Percentiles rank a stretch among this genome's conserved stretches.
phyloP scores from a whole-genome alignment of 2,113 vertebrate species.

The Mustela lutreola region DNA sequence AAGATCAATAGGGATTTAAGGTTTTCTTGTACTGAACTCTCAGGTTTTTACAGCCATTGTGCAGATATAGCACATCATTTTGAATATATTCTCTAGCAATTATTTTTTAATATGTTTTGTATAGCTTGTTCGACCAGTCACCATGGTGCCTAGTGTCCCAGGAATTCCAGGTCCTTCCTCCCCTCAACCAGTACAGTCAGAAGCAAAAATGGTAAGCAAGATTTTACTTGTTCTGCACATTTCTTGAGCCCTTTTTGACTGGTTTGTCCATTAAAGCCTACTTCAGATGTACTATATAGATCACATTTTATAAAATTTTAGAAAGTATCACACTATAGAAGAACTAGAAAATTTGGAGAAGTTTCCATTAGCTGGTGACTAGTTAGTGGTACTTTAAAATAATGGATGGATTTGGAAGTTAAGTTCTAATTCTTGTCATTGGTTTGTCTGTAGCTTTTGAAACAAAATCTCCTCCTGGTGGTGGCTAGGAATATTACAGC shows the following conservation, averaged over 20 bases:
- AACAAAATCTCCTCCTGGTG: constrained; percentile 56
- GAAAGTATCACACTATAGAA: not conserved
- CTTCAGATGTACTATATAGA: not conserved
- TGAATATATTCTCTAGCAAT: constrained; percentile 56
- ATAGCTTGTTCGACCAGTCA: constrained; percentile 99
- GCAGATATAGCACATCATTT: constrained; percentile 80
- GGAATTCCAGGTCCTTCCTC: constrained; percentile 99
- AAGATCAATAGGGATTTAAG: not conserved
- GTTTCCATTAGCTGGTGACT: constrained; percentile 1
- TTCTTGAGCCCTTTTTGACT: constrained; percentile 48
- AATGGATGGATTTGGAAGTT: not conserved
- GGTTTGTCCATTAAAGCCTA: not conserved
- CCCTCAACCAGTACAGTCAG: constrained; percentile 96
- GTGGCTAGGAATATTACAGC: constrained; percentile 45
- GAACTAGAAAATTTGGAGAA: constrained; percentile 19
- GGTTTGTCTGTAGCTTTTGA: constrained; percentile 17
- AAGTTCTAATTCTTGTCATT: not conserved
- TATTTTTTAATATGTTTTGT: constrained; percentile 83
- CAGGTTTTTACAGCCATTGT: constrained; percentile 66
- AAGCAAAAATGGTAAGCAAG: constrained; percentile 97
- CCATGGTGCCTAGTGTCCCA: constrained; percentile 99
- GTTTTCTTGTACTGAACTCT: constrained; percentile 56
- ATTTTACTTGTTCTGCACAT: constrained; percentile 61
- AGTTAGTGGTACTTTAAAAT: constrained; percentile 50
- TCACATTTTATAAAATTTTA: constrained; percentile 30